Evolutionary conservation across 2,113 vertebrate genomes (phyloP).

Genomic region (Columba livia): DNA sequence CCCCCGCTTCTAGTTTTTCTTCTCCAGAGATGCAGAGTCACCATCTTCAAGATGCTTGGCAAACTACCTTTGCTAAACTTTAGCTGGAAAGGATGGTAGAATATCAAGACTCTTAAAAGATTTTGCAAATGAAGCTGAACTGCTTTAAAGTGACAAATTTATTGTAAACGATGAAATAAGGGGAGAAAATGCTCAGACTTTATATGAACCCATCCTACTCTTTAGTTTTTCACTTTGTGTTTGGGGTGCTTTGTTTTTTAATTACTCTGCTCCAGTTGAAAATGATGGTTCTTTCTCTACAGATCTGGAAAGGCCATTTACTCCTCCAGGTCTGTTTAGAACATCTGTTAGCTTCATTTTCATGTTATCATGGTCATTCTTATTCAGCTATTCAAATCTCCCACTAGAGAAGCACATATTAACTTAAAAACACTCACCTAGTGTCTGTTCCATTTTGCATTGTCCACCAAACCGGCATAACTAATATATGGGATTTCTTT

Average conservation of each 20-base stretch:
- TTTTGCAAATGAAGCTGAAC: background rate
- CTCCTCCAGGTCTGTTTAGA: background rate
- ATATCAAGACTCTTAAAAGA: background rate
- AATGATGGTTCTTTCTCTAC: background rate
- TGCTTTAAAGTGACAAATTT: background rate
- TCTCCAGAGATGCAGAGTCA: background rate
- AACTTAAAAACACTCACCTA: background rate
- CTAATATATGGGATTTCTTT: background rate
- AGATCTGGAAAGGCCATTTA: background rate
- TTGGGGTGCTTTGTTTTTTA: background rate
- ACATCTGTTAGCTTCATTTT: background rate
- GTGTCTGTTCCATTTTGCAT: background rate
- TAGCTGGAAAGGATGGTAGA: background rate
- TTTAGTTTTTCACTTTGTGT: background rate
- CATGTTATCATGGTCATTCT: background rate
- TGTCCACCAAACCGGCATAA: background rate
- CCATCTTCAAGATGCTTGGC: background rate
- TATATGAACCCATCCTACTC: background rate
- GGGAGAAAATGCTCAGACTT: background rate
- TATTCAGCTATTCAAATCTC: background rate
- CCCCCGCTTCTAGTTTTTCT: background rate
- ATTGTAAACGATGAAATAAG: background rate
- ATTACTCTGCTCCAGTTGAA: background rate
- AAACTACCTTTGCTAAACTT: background rate
- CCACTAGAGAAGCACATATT: background rate